phyloP scores from a whole-genome alignment of 2,113 vertebrate species.

The Ceuthmochares aereus region DNA sequence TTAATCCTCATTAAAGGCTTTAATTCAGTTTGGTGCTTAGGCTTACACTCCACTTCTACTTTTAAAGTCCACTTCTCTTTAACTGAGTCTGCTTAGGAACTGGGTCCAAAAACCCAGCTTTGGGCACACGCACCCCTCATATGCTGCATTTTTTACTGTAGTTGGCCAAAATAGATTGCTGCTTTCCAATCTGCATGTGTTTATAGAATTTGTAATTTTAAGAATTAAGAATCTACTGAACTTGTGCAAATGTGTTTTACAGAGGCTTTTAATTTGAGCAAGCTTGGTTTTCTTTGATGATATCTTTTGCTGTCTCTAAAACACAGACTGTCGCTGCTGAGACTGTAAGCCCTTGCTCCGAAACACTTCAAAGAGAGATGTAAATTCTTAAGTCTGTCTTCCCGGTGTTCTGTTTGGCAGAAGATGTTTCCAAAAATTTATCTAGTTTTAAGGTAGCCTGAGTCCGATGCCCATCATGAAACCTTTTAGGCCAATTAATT shows the following conservation, averaged over 20 bases:
- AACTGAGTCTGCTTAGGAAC: background rate
- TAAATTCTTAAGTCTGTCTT: background rate
- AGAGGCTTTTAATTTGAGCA: constrained; percentile 33
- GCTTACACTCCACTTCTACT: background rate
- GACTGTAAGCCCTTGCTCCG: background rate
- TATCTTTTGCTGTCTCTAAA: constrained; percentile 10
- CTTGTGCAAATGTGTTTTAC: background rate
- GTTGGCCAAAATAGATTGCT: background rate
- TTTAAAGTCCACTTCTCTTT: background rate
- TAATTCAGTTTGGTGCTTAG: background rate
- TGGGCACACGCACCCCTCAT: rapidly evolving
- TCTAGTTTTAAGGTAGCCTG: background rate
- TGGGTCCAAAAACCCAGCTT: background rate
- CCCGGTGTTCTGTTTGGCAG: background rate
- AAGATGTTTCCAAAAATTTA: background rate
- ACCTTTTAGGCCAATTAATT: background rate
- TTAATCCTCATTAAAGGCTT: background rate
- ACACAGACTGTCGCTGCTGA: background rate
- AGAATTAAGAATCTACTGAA: background rate
- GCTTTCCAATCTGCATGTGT: rapidly evolving
- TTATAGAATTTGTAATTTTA: background rate
- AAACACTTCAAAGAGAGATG: constrained; percentile 26
- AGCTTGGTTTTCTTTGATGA: constrained; percentile 16
- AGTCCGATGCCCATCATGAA: rapidly evolving
- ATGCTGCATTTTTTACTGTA: background rate